Conservation (phyloP, 2,113 vertebrate species). For the Gymnarchus niloticus region DNA sequence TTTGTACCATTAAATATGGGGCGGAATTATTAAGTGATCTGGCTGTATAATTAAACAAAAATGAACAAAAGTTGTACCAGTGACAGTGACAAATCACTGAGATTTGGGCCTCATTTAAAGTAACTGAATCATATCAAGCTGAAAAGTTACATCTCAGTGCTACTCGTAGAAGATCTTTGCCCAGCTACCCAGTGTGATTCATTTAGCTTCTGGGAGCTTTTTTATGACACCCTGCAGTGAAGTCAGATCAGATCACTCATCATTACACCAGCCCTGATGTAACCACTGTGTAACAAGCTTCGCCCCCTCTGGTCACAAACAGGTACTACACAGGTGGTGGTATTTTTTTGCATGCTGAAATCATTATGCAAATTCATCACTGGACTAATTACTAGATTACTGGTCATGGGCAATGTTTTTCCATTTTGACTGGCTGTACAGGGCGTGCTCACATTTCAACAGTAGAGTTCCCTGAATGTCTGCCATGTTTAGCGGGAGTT, state of each 20-base stretch:
- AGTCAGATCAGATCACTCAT: background rate
- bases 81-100: background rate
- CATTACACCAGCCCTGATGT: background rate
- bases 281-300: background rate
- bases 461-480: background rate
- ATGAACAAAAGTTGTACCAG: background rate
- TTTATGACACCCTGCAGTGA: background rate
- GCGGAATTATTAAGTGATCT: background rate
- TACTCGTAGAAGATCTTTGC: background rate
- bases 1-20: background rate
- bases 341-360: background rate
- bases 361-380: background rate
- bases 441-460: background rate
- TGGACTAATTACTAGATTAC: slow-evolving; percentile 6
- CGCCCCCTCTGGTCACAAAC: slow-evolving; percentile 3
- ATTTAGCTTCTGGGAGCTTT: background rate
- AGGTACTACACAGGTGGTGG: background rate
- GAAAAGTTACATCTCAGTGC: background rate
- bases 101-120: background rate
- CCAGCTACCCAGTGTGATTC: background rate
- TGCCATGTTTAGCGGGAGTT: background rate
- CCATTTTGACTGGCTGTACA: background rate
- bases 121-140: background rate
- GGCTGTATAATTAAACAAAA: background rate
- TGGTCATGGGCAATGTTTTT: slow-evolving; percentile 10